A percentile compares a stretch with the other conserved stretches of the same genome.
Evolutionary conservation across 1,140 invertebrate species (phyloP).

Genomic region (Paraescarpia echinospica): DNA sequence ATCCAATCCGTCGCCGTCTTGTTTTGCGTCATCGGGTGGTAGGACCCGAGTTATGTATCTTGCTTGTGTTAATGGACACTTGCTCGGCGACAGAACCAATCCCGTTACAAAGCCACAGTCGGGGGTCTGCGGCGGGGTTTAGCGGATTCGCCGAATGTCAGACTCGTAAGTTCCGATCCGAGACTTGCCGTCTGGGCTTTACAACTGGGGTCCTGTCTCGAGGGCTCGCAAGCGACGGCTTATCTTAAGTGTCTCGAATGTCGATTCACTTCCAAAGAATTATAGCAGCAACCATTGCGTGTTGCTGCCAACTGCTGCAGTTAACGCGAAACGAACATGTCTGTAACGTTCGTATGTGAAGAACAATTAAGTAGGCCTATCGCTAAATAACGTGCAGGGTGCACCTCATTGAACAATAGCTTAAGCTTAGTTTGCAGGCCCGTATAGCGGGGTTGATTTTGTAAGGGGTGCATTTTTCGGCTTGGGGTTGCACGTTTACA

Average conservation of each 20-base stretch:
- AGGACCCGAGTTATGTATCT: background rate
- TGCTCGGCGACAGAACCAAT: background rate
- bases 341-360: background rate
- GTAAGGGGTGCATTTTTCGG: no score
- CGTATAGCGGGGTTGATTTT: no score
- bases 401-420: no score
- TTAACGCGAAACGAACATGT: background rate
- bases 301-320: background rate
- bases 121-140: background rate
- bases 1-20: background rate
- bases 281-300: background rate
- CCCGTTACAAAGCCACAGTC: background rate
- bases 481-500: no score
- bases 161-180: background rate
- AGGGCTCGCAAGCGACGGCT: background rate
- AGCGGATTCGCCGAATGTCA: background rate
- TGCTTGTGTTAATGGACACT: background rate
- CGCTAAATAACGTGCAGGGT: no score
- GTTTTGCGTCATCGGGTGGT: background rate
- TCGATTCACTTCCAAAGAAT: background rate
- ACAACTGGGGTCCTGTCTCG: background rate
- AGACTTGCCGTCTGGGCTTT: background rate
- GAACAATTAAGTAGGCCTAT: no score
- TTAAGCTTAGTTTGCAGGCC: no score
- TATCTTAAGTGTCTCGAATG: slow-evolving; percentile 1